phyloP scores from a whole-genome alignment of 1,140 invertebrate genomes.

The Rhopalosiphum padi region DNA sequence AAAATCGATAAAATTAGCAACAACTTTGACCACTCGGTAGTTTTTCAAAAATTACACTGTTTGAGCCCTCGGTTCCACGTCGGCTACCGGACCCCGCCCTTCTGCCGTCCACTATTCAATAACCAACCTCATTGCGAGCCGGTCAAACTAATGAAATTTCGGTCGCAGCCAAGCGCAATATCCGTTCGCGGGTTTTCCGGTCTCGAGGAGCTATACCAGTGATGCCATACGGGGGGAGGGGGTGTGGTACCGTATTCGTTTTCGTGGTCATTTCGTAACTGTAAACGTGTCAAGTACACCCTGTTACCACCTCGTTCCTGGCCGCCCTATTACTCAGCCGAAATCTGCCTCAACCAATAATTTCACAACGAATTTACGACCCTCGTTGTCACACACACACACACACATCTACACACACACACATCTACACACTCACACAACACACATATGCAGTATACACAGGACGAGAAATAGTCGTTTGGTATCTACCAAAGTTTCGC shows the following conservation, averaged over 20 bases:
- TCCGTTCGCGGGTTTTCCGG: background rate
- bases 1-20: background rate
- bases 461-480: background rate
- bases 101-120: background rate
- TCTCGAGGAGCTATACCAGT: background rate
- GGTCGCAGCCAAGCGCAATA: background rate
- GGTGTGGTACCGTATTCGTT: background rate
- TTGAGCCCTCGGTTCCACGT: background rate
- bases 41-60: constrained; percentile 6
- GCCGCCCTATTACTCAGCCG: background rate
- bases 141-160: constrained; percentile 27
- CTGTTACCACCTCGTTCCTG: constrained; percentile 10
- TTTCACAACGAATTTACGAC: constrained; percentile 43
- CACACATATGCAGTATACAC: background rate
- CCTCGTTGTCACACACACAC: background rate
- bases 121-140: background rate
- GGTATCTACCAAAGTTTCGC: background rate
- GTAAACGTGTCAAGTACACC: constrained; percentile 48
- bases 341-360: background rate
- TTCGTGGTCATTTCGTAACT: constrained; percentile 24
- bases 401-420: no score
- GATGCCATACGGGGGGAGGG: background rate
- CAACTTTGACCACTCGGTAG: background rate
- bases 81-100: background rate
- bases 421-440: no score